Percentiles rank a stretch among this genome's conserved stretches.
These are phyloP conservation scores for Harpagoxenus sublaevis DNA, from an alignment of 2,888 invertebrate species.

Conservation along the genomic window DNA sequence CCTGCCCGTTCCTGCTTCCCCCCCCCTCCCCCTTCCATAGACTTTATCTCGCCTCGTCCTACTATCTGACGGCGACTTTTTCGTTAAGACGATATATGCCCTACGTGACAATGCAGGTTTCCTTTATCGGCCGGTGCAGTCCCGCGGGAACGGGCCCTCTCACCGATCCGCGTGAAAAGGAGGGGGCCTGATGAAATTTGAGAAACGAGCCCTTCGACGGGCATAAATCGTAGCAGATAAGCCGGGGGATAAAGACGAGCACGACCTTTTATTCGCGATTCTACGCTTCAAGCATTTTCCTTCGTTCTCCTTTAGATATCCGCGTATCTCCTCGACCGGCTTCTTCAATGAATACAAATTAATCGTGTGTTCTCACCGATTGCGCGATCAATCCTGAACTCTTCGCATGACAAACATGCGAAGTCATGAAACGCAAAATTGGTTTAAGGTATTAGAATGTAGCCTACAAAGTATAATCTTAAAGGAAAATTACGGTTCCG, in stretches of 20 bases:
- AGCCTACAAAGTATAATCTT: not conserved
- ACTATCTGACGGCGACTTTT: constrained; percentile 61
- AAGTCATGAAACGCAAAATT: not conserved
- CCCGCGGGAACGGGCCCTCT: constrained; percentile 15
- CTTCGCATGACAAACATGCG: not conserved
- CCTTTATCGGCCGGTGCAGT: constrained; percentile 68
- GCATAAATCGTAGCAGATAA: constrained; percentile 72
- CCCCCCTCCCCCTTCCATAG: not conserved
- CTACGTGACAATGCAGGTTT: constrained; percentile 83
- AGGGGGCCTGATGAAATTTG: constrained; percentile 68
- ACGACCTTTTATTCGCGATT: constrained; percentile 67
- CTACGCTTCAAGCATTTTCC: constrained; percentile 33
- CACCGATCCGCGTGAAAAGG: constrained; percentile 5
- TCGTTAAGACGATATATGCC: constrained; percentile 64
- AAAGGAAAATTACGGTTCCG: not conserved
- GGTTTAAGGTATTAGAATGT: not conserved
- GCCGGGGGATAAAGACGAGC: constrained; percentile 60
- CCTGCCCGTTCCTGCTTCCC: constrained; percentile 14
- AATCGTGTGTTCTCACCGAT: constrained; percentile 20
- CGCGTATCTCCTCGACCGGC: constrained; percentile 14
- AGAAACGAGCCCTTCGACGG: constrained; percentile 71
- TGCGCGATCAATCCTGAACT: not conserved
- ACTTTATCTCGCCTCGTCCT: constrained; percentile 60
- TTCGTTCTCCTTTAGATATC: constrained; percentile 15
- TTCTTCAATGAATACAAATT: constrained; percentile 44